Evolutionary conservation across 2,888 invertebrate genomes (phyloP), one percentile per base, ranked within the genome.

Genomic region (Omphaloscelis lunosa): DNA sequence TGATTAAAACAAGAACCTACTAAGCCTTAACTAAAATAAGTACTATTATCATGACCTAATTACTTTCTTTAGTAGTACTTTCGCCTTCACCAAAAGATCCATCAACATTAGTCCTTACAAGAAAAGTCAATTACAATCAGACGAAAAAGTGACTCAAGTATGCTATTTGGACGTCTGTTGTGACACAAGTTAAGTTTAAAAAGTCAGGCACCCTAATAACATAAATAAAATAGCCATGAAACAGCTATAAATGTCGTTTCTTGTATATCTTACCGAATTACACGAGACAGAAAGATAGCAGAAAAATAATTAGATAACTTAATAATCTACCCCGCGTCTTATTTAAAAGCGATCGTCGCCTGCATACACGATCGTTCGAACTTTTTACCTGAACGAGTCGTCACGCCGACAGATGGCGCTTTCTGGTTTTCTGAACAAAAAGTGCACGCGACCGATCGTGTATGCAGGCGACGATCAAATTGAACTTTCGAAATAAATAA

Each of bases 211-310:
- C 29, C 34, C 72, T 61, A 80, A 76, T 77, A 83, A 72, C 48
- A 75, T 85, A 85, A 87, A 86, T 86, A 83, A 86, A 83, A 71
- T 81, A 69, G 66, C 48, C 62, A 81, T 79, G 65, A 85, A 85
- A 77, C 41, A 41, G 75, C 84, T 84, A 87, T 91, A 89, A 89
- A 86, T 89, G 91, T 86, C 88, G 83, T 79, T 69, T 68, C 76
- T 79, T 80, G 72, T 83, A 77, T 81, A 72, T 80, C 15, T 66
- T 67, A 82, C 48, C 23, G 27, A 75, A 63, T 29, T n/a, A 8
- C 81, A 71, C 0, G 2, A 34, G 34, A 7, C 34, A 86, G 27
- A 1, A 8, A 48, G 5, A n/a, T 4, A 0, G 0, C 86, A 86
- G 85, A 70, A 85, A 48, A 39, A 27, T 58, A 27, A 56, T 15